These are phyloP conservation scores for Dryadula phaetusa DNA, from an alignment of 2,888 invertebrate genomes.

Conservation along the genomic window DNA sequence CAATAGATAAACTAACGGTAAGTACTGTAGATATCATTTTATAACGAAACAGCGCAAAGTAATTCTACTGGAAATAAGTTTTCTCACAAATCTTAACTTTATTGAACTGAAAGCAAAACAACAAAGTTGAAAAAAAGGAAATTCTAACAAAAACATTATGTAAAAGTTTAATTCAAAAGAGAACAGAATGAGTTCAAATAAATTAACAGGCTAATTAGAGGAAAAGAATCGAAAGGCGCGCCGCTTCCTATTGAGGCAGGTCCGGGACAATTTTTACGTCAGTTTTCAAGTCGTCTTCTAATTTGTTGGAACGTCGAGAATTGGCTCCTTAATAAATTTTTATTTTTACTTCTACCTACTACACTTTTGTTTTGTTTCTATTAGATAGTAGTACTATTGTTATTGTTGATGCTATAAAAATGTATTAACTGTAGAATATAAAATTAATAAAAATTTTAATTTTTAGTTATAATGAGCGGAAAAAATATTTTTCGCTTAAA, in stretches of 20 bases:
- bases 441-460: no score
- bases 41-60: no score
- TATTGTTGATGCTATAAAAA: neutral
- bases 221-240: constrained; percentile 62
- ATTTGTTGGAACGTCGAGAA: constrained; percentile 51
- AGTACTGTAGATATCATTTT: no score
- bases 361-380: neutral
- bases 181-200: constrained; percentile 47
- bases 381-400: neutral
- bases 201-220: constrained; percentile 79
- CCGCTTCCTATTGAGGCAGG: constrained; percentile 74
- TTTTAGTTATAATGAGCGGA: no score
- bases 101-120: neutral
- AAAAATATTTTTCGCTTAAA: no score
- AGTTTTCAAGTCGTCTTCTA: constrained; percentile 72
- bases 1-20: no score
- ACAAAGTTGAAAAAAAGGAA: neutral
- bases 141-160: constrained; percentile 15
- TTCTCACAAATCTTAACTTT: neutral
- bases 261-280: constrained; percentile 82
- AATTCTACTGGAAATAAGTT: neutral
- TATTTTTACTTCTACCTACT: neutral
- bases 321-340: constrained; percentile 52
- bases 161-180: constrained; percentile 35
- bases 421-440: no score